These are phyloP conservation scores for Gisinianus flammeolus DNA, from an alignment of 2,888 invertebrate species.

Conservation along the genomic window DNA sequence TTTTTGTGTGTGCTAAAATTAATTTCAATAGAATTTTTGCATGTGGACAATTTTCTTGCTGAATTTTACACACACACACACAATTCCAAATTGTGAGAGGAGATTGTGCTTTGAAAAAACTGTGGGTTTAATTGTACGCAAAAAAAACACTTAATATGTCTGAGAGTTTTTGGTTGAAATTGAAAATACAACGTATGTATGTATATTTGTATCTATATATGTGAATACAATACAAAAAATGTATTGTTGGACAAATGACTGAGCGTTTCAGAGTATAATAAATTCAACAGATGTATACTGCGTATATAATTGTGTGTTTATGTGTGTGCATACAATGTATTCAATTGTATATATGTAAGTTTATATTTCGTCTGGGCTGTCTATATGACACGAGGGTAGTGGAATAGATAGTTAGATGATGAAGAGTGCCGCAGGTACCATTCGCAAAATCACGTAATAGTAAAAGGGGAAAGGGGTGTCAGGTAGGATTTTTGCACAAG, in stretches of 20 bases:
- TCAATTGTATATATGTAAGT: neutral
- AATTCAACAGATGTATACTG: neutral
- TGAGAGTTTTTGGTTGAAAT: neutral
- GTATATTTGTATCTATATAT: neutral
- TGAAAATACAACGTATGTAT: neutral
- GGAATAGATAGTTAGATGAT: constrained; percentile 21
- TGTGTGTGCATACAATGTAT: neutral
- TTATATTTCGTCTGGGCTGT: constrained; percentile 5
- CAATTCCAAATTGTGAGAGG: too few relatives aligned
- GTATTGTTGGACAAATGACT: neutral
- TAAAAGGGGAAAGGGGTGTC: constrained; percentile 47
- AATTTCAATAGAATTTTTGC: neutral
- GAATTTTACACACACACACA: too few relatives aligned
- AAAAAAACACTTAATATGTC: too few relatives aligned
- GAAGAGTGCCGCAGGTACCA: constrained; percentile 46
- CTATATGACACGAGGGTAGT: constrained; percentile 15
- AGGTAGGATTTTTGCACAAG: constrained; percentile 55
- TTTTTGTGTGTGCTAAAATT: neutral
- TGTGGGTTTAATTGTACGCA: too few relatives aligned
- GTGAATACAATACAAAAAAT: neutral
- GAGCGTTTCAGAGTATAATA: neutral
- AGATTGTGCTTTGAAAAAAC: too few relatives aligned
- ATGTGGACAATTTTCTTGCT: neutral
- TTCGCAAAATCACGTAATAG: constrained; percentile 45
- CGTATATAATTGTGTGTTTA: neutral